Conservation (phyloP, 2,888 invertebrate species). For the Epirrhoe tristata region DNA sequence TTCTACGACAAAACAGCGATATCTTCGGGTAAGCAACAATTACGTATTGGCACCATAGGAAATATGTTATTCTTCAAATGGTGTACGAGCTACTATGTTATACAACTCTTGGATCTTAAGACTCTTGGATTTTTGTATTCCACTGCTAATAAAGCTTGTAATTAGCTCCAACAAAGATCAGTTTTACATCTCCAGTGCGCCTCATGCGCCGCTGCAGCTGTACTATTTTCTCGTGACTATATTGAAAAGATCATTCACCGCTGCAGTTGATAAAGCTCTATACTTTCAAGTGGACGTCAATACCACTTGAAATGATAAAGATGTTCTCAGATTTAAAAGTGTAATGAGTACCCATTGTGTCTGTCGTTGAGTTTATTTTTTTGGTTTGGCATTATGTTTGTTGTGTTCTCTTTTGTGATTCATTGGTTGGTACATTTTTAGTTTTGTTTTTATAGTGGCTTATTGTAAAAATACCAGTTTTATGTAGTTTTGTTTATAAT, state of each 20-base stretch:
- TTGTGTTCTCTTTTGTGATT: conserved; percentile 5
- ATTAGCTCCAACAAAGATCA: not conserved
- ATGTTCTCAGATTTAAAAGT: conserved; percentile 33
- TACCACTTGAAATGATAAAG: conserved; percentile 35
- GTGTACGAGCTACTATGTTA: too few relatives aligned
- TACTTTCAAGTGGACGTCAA: conserved; percentile 29
- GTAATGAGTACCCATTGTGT: conserved; percentile 36
- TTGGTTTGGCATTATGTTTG: conserved; percentile 18
- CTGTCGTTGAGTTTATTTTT: conserved; percentile 22
- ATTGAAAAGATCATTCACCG: conserved; percentile 4
- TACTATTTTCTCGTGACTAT: not conserved
- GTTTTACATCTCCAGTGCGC: not conserved
- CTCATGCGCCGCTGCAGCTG: not conserved
- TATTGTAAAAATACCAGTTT: not conserved
- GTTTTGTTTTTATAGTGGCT: not conserved
- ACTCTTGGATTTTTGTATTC: too few relatives aligned
- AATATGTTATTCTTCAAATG: too few relatives aligned
- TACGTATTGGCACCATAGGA: too few relatives aligned
- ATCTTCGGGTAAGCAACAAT: not conserved
- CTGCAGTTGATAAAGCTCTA: conserved; percentile 10
- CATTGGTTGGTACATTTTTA: not conserved
- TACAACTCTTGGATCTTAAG: too few relatives aligned
- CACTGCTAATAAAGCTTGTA: not conserved
- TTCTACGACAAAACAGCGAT: not conserved
- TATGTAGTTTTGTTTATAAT: not conserved